Conservation (phyloP, 2,888 invertebrate genomes). For the Willowsia nigromaculata region DNA sequence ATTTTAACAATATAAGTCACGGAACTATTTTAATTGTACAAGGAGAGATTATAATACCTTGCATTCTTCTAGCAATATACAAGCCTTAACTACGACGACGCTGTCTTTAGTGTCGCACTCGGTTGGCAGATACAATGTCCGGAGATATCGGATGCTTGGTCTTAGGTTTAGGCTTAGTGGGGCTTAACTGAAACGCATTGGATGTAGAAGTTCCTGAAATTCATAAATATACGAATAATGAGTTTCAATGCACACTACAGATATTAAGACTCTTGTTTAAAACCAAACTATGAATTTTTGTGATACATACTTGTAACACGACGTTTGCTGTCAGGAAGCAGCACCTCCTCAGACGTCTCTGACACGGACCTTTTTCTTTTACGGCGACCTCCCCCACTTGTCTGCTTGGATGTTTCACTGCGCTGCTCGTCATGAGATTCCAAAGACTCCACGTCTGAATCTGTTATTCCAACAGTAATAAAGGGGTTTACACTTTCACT, state of each 20-base stretch:
- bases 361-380: conserved; percentile 56
- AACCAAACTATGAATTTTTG: no score
- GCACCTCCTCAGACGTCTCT: conserved; percentile 56
- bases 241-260: no score
- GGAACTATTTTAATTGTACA: conserved; percentile 20
- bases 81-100: no score
- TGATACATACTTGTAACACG: conserved; percentile 42
- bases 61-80: no score
- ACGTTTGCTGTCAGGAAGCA: conserved; percentile 44
- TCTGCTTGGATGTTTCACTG: conserved; percentile 26
- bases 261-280: neutral
- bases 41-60: no score
- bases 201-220: conserved; percentile 56
- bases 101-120: conserved; percentile 20
- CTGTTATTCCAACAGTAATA: neutral
- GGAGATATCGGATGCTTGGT: conserved; percentile 58
- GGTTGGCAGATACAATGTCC: conserved; percentile 61
- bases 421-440: conserved; percentile 54
- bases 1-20: conserved; percentile 21
- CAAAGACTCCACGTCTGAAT: conserved; percentile 59
- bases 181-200: neutral
- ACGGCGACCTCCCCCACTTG: neutral
- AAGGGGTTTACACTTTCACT: neutral
- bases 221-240: neutral
- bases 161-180: conserved; percentile 45